Evolutionary conservation across 2,113 vertebrate species (phyloP).

Genomic region (Urocolius indicus): DNA sequence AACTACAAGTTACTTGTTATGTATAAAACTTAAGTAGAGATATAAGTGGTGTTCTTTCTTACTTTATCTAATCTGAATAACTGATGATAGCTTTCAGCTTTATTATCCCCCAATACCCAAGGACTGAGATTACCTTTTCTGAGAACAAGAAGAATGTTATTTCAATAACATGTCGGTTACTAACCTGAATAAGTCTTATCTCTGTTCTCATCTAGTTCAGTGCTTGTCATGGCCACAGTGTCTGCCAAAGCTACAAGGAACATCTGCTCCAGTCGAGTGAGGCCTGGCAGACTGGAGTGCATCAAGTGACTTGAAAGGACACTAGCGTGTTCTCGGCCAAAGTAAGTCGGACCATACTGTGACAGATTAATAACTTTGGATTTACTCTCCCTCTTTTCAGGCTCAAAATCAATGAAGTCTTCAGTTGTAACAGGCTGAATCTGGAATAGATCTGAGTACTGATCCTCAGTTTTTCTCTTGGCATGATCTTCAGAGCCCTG

Average conservation of each 20-base stretch:
- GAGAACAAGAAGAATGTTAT: background rate
- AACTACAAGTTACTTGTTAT: background rate
- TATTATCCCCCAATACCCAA: background rate
- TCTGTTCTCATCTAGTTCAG: conserved; percentile 89
- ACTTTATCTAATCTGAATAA: background rate
- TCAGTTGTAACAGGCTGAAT: conserved; percentile 89
- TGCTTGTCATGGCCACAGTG: conserved; percentile 94
- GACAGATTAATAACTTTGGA: conserved; percentile 96
- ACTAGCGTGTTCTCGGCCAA: conserved; percentile 95
- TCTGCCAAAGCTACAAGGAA: conserved; percentile 97
- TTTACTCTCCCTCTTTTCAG: conserved; percentile 92
- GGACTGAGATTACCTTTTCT: background rate
- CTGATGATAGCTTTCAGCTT: background rate
- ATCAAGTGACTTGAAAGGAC: conserved; percentile 97
- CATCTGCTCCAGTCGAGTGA: conserved; percentile 98
- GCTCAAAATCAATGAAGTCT: conserved; percentile 92
- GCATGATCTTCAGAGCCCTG: conserved; percentile 78
- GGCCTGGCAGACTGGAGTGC: conserved; percentile 96
- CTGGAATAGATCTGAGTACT: conserved; percentile 95
- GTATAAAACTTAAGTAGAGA: background rate
- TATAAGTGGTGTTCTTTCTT: background rate
- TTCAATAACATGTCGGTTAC: background rate
- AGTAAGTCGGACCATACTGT: conserved; percentile 94
- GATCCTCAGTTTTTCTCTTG: conserved; percentile 84
- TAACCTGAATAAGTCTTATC: conserved; percentile 92